A percentile compares a stretch with the other conserved stretches of the same genome.
These are phyloP conservation scores for Machimus atricapillus DNA, from an alignment of 2,888 invertebrate species.

Conservation along the genomic window DNA sequence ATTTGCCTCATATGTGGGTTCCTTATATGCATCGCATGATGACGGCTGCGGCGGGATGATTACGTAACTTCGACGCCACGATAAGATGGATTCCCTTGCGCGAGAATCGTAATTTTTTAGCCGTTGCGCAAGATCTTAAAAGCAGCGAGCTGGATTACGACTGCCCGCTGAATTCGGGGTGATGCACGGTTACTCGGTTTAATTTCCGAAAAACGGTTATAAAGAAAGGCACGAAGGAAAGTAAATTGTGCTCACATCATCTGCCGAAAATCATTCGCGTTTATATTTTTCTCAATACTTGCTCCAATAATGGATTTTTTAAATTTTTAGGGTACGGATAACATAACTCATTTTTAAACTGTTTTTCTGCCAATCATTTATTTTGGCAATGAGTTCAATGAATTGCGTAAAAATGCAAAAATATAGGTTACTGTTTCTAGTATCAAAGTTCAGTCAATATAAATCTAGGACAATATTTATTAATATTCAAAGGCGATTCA, in stretches of 20 bases:
- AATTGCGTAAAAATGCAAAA: background rate
- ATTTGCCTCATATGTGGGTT: background rate
- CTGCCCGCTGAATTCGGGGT: background rate
- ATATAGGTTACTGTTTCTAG: background rate
- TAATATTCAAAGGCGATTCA: background rate
- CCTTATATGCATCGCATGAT: background rate
- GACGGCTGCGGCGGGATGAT: background rate
- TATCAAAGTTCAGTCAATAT: background rate
- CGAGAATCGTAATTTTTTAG: background rate
- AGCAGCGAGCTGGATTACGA: background rate
- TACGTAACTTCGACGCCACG: background rate
- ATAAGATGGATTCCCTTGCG: background rate
- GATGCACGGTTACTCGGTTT: background rate
- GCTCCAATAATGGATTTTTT: background rate
- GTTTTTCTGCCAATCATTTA: background rate
- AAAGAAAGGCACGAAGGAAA: background rate
- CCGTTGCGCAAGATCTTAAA: background rate
- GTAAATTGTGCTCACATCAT: background rate
- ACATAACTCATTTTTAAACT: background rate
- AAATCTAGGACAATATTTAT: background rate
- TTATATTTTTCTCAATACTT: background rate
- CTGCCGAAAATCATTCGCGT: background rate
- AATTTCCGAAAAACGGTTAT: background rate
- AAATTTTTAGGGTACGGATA: background rate
- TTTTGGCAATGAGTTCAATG: background rate